These are phyloP conservation scores for Petroica traversi DNA, from an alignment of 2,113 vertebrate species.

Conservation along the genomic window DNA sequence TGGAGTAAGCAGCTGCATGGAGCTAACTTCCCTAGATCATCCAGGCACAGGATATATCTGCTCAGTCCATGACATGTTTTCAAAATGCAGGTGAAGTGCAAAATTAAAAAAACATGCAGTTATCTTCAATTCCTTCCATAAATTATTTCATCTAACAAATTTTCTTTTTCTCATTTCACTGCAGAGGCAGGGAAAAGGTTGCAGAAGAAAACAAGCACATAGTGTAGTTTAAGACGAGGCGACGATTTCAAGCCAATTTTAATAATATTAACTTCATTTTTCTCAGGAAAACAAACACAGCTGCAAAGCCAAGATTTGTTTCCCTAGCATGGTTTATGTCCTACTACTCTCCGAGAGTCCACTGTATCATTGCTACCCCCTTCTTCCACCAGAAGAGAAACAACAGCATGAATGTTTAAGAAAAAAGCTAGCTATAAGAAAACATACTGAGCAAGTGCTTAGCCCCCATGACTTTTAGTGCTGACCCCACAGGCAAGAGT, in stretches of 20 bases:
- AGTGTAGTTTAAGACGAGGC: neutral
- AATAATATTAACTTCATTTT: neutral
- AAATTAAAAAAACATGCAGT: neutral
- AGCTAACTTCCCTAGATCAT: neutral
- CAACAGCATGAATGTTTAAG: neutral
- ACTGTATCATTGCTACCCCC: neutral
- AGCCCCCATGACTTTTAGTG: neutral
- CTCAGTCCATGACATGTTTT: neutral
- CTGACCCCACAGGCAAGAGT: neutral
- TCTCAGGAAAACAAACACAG: neutral
- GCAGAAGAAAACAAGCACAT: neutral
- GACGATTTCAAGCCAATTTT: neutral
- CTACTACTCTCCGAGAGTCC: neutral
- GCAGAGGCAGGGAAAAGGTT: neutral
- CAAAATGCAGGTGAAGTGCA: neutral
- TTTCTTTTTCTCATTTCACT: neutral
- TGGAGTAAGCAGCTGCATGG: neutral
- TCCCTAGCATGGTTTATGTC: neutral
- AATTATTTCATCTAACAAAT: neutral
- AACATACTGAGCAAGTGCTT: neutral
- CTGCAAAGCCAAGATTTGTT: neutral
- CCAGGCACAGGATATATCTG: neutral
- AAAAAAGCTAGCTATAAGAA: neutral
- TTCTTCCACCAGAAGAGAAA: neutral
- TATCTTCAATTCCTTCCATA: neutral